Evolutionary conservation across 2,888 invertebrate species (phyloP), one percentile per base, ranked within the genome.

Genomic region (Dicyrtoma fusca): DNA sequence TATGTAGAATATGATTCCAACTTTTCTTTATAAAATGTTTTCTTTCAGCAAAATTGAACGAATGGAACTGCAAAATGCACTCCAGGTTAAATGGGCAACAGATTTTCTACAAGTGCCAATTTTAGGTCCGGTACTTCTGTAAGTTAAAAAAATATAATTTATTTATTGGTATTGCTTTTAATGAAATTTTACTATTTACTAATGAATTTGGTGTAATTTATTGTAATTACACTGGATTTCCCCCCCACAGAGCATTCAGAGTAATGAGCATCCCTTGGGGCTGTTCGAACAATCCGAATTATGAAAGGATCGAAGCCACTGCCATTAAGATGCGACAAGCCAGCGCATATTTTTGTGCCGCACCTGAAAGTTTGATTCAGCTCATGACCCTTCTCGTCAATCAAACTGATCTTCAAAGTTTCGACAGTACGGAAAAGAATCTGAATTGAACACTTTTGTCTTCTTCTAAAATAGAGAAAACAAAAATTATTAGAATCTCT

Each of bases 111-210:
- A 80, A 69, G 72, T 77, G 45, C 80, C 80, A 6, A 69, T 80
- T 6, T 51, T 80, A 1, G 80, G 80, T 6, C 80, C 80, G 0
- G 77, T 80, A 1, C 75, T 80, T 19, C 76, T 77, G 80, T 80
- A 72, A 47, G 73, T 76, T n/a, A 75, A 75, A 77, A 76, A 69
- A 45, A 63, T 8, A 49, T 44, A 23, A n/a, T 21, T 34, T 1
- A n/a, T n/a, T n/a, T n/a, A n/a, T n/a, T n/a, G n/a, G n/a, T n/a
- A n/a, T n/a, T n/a, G n/a, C 26, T 57, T 17, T 8, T 23, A 14
- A 72, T 45, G 6, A 71, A 26, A 66, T 63, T 63, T 23, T 25
- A 53, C 21, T 71, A 13, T 1, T 55, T 25, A 10, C n/a, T 26
- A 55, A 62, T 62, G 14, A 25, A 3, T 34, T 42, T 42, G 26